phyloP scores from a whole-genome alignment of 2,888 invertebrate genomes.

The Macrosiphum euphorbiae region DNA sequence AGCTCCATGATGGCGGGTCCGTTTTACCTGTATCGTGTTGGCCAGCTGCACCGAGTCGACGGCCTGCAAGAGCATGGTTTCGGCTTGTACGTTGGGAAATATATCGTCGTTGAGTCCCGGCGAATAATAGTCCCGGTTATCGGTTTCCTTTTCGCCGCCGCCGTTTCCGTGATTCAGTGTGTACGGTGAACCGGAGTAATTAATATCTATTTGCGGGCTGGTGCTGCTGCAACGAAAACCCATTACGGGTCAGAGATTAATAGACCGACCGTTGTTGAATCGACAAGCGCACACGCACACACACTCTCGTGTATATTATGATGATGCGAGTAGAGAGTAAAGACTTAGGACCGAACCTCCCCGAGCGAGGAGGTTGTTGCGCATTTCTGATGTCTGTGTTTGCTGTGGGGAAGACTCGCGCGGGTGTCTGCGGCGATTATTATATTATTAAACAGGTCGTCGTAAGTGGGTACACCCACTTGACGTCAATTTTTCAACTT shows the following conservation, averaged over 20 bases:
- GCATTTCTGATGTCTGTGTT: neutral
- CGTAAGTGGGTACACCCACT: neutral
- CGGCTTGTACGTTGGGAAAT: conserved; percentile 78
- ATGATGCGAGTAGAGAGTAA: neutral
- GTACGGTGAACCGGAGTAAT: conserved; percentile 60
- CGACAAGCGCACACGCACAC: neutral
- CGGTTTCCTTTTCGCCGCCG: conserved; percentile 55
- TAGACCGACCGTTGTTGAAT: conserved; percentile 42
- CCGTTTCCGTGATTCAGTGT: conserved; percentile 57
- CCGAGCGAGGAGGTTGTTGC: neutral
- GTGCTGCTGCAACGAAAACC: conserved; percentile 64
- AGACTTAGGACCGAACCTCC: neutral
- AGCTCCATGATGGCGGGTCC: neutral
- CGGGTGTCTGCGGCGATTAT: too few relatives aligned
- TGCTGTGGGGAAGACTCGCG: neutral
- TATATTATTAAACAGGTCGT: neutral
- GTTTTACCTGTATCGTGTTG: conserved; percentile 70
- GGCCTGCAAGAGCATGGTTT: conserved; percentile 79
- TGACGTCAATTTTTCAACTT: neutral
- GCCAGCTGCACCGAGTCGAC: conserved; percentile 76
- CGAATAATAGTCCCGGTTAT: conserved; percentile 75
- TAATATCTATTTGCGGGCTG: conserved; percentile 64
- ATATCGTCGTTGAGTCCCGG: conserved; percentile 80
- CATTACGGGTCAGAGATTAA: conserved; percentile 62
- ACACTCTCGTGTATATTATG: neutral